phyloP scores from a whole-genome alignment of 2,797 vertebrate genomes.

The Tinamus major region DNA sequence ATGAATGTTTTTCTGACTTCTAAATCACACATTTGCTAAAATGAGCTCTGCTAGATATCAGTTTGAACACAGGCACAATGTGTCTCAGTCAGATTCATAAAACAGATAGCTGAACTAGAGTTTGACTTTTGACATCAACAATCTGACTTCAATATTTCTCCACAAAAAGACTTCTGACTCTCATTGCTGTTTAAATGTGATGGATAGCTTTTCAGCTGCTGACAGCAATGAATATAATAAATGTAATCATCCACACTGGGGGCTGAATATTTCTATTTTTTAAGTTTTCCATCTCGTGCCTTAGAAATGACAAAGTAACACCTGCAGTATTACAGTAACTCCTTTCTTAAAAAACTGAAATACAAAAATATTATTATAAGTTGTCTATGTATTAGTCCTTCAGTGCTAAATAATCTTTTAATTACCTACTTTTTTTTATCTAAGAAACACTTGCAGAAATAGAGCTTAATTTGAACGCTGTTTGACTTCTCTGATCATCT shows the following conservation, averaged over 20 bases:
- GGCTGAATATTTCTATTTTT: conserved; percentile 75
- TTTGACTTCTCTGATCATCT: conserved; percentile 84
- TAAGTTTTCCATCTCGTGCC: conserved; percentile 70
- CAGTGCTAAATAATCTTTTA: conserved; percentile 70
- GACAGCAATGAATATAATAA: conserved; percentile 80
- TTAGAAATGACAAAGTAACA: conserved; percentile 80
- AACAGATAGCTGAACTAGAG: conserved; percentile 84
- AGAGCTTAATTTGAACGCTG: conserved; percentile 81
- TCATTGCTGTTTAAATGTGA: conserved; percentile 75
- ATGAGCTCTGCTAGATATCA: conserved; percentile 84
- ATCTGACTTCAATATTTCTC: conserved; percentile 86
- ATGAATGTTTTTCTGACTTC: conserved; percentile 83
- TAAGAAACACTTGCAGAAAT: conserved; percentile 75
- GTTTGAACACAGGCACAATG: conserved; percentile 82
- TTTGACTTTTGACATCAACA: conserved; percentile 86
- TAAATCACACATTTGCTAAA: conserved; percentile 85
- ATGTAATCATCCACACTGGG: conserved; percentile 77
- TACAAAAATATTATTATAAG: conserved; percentile 81
- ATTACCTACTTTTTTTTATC: conserved; percentile 64
- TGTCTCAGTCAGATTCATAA: conserved; percentile 85
- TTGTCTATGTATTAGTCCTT: conserved; percentile 74
- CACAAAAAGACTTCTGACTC: conserved; percentile 80
- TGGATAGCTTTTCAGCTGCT: conserved; percentile 83
- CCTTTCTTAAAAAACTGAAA: conserved; percentile 68
- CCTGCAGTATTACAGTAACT: conserved; percentile 72